A percentile compares a stretch with the other conserved stretches of the same genome.
Conservation (phyloP, 2,888 invertebrate species). For the Escarpia spicata region DNA sequence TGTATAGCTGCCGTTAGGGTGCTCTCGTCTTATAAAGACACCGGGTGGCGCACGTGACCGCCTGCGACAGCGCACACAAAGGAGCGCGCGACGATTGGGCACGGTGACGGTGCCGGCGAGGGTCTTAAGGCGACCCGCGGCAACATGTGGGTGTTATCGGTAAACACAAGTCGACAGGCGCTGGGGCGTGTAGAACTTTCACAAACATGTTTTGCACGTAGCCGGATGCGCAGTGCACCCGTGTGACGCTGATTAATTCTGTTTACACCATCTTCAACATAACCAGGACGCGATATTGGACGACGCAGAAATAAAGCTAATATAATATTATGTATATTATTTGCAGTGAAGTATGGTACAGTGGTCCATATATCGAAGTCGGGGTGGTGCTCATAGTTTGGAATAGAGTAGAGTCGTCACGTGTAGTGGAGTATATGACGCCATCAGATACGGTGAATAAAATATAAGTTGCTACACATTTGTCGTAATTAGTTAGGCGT, state of each 20-base stretch:
- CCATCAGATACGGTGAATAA: too few species aligned
- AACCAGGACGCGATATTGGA: not conserved
- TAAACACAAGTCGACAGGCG: not conserved
- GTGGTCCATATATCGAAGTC: not conserved
- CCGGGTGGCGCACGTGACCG: not conserved
- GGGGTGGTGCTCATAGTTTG: not conserved
- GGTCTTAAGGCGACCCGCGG: too few species aligned
- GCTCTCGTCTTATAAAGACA: not conserved
- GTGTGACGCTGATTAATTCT: not conserved
- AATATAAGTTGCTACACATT: too few species aligned
- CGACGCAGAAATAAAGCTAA: not conserved
- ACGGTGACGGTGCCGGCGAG: not conserved
- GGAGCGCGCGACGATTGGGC: not conserved
- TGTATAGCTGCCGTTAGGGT: not conserved
- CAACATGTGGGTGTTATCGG: not conserved
- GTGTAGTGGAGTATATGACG: too few species aligned
- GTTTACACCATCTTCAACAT: not conserved
- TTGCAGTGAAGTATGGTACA: not conserved
- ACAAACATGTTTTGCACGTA: not conserved
- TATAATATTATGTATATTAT: not conserved
- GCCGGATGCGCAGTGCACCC: not conserved
- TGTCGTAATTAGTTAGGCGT: too few species aligned
- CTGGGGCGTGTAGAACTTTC: not conserved
- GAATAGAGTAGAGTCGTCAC: not conserved
- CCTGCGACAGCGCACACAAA: not conserved